phyloP scores from a whole-genome alignment of 2,113 vertebrate genomes.

The Pluvialis apricaria region DNA sequence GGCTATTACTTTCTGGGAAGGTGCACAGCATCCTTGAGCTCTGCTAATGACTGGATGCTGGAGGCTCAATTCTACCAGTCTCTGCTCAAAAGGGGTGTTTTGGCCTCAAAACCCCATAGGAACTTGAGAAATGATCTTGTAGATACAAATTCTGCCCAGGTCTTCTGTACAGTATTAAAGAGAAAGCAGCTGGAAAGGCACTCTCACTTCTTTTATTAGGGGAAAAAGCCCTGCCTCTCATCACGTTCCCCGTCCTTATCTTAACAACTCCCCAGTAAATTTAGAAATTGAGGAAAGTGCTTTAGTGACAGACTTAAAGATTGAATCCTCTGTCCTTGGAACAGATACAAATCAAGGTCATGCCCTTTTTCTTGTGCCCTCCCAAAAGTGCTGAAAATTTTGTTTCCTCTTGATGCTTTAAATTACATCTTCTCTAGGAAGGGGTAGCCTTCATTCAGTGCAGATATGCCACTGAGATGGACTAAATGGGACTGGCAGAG shows the following conservation, averaged over 20 bases:
- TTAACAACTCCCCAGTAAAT: conserved; percentile 11
- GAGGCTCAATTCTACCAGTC: background rate
- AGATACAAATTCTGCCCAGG: background rate
- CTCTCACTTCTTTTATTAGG: background rate
- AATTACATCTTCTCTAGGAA: background rate
- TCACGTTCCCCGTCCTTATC: background rate
- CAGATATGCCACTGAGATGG: background rate
- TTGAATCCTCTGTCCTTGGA: background rate
- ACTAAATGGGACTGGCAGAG: background rate
- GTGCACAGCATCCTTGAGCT: background rate
- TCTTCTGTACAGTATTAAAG: background rate
- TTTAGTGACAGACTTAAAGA: conserved; percentile 11
- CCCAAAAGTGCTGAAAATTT: background rate
- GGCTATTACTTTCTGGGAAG: background rate
- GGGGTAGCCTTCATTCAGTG: background rate
- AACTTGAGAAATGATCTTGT: background rate
- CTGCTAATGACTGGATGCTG: background rate
- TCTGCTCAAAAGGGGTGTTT: background rate
- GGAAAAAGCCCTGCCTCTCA: background rate
- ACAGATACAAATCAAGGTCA: conserved; percentile 39
- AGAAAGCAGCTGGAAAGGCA: background rate
- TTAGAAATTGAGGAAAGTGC: background rate
- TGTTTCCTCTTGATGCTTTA: background rate
- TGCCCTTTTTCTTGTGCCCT: background rate
- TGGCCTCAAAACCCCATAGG: background rate